These are phyloP conservation scores for Boleophthalmus pectinirostris DNA, from an alignment of 2,113 vertebrate genomes.

Conservation along the genomic window DNA sequence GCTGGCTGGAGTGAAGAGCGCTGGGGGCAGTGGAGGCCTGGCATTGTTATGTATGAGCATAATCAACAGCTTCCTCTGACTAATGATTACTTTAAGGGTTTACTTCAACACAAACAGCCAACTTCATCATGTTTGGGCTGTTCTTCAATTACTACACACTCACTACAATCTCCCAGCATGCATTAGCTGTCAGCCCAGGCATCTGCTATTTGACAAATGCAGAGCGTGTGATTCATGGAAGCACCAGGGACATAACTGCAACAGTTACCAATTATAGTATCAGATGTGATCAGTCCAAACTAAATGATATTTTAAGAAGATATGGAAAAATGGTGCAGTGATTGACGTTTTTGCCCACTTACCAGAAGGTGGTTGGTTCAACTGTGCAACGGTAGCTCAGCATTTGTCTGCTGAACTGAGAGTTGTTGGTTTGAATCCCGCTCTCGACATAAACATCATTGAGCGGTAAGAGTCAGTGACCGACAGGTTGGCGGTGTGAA, in stretches of 20 bases:
- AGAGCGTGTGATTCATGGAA: slow-evolving; percentile 29
- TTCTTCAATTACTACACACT: background rate
- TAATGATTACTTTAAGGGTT: slow-evolving; percentile 29
- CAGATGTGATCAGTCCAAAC: background rate
- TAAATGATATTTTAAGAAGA: background rate
- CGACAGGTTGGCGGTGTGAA: too few relatives aligned
- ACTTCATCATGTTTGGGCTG: slow-evolving; percentile 34
- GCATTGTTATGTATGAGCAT: slow-evolving; percentile 25
- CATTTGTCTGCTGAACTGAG: too few relatives aligned
- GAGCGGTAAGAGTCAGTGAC: too few relatives aligned
- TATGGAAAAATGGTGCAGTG: too few relatives aligned
- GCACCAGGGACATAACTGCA: background rate
- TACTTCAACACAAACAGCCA: slow-evolving; percentile 28
- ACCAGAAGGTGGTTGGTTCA: too few relatives aligned
- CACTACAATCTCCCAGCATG: slow-evolving; percentile 17
- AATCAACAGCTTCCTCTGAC: slow-evolving; percentile 19
- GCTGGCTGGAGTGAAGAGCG: background rate
- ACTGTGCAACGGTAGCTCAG: too few relatives aligned
- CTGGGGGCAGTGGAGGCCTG: slow-evolving; percentile 1
- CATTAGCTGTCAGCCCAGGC: slow-evolving; percentile 24
- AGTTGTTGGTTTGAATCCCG: too few relatives aligned
- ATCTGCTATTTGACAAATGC: slow-evolving; percentile 31
- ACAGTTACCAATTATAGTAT: background rate
- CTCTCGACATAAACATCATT: too few relatives aligned
- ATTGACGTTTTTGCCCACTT: too few relatives aligned